These are phyloP conservation scores for Clarias macrocephalus DNA, from an alignment of 2,113 vertebrate species.

Conservation along the genomic window DNA sequence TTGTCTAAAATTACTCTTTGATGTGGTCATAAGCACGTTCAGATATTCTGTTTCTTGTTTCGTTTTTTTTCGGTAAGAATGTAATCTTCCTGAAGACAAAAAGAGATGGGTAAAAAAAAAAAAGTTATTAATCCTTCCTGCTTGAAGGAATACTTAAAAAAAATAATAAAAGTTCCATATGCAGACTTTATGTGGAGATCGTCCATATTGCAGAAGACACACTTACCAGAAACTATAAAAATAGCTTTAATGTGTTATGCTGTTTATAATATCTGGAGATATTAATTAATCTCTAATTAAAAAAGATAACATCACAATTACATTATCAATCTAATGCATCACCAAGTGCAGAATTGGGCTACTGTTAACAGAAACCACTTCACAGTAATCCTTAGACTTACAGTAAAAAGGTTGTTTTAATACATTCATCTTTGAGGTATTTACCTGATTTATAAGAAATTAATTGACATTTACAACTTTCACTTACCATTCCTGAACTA, in stretches of 20 bases:
- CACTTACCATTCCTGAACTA: background rate
- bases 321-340: too few relatives aligned
- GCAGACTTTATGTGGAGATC: background rate
- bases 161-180: background rate
- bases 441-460: background rate
- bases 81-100: background rate
- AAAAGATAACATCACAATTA: too few relatives aligned
- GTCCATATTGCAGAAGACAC: background rate
- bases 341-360: too few relatives aligned
- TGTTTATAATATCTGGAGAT: too few relatives aligned
- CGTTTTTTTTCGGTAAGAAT: background rate
- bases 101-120: background rate
- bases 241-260: too few relatives aligned
- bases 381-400: background rate
- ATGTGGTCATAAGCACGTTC: background rate
- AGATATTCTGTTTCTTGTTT: background rate
- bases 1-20: background rate
- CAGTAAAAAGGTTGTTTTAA: background rate
- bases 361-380: background rate
- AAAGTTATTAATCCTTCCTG: background rate
- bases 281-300: too few relatives aligned
- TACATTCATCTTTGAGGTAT: background rate
- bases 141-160: background rate
- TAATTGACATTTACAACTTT: background rate
- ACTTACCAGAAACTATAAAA: background rate